Evolutionary conservation across 1,140 invertebrate species (phyloP).

Genomic region (Pseudomyrmex concolor): DNA sequence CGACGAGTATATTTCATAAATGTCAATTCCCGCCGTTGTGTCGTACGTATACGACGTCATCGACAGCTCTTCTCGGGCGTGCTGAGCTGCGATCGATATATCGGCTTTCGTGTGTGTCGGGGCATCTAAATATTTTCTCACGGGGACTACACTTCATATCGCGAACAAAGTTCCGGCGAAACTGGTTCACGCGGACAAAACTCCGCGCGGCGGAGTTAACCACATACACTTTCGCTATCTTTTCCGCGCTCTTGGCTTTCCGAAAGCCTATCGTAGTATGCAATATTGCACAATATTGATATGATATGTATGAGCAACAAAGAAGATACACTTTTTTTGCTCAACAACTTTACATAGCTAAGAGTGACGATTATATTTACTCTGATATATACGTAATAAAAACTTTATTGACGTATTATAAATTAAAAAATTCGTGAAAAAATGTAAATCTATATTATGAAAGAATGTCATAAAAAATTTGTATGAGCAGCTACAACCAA

Average conservation of each 20-base stretch:
- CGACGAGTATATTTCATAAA: not conserved
- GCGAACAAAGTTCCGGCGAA: conserved; percentile 37
- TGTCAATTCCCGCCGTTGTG: conserved; percentile 18
- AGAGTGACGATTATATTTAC: too few species aligned
- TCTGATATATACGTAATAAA: too few species aligned
- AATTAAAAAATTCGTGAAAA: too few species aligned
- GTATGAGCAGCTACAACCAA: too few species aligned
- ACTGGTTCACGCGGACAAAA: conserved; percentile 49
- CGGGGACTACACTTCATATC: conserved; percentile 53
- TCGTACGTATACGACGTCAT: not conserved
- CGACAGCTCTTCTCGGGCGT: conserved; percentile 7
- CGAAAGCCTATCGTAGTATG: not conserved
- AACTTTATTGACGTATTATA: too few species aligned
- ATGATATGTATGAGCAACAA: not conserved
- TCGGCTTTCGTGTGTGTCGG: conserved; percentile 25
- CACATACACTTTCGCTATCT: conserved; percentile 27
- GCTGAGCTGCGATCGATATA: conserved; percentile 29
- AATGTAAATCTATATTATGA: too few species aligned
- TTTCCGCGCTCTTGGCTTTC: not conserved
- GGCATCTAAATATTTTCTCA: conserved; percentile 56
- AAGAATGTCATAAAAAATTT: too few species aligned
- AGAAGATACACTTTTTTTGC: not conserved
- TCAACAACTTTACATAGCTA: too few species aligned
- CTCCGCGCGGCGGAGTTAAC: not conserved
- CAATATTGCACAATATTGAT: not conserved